A percentile compares a stretch with the other conserved stretches of the same genome.
Conservation (phyloP, 2,113 vertebrate species). For the Callipepla squamata region DNA sequence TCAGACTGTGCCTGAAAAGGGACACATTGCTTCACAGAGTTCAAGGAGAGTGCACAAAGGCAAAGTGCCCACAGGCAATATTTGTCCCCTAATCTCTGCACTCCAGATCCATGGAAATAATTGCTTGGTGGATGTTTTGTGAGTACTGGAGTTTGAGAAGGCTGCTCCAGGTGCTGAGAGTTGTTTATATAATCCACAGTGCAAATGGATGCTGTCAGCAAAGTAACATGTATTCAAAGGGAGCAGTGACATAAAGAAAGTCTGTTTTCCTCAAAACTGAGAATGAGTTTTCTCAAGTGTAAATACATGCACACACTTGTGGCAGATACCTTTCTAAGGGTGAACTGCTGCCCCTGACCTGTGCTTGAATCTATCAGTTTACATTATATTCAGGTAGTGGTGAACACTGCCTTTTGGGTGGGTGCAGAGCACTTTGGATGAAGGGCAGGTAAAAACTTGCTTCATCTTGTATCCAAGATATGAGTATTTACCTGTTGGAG, state of each 20-base stretch:
- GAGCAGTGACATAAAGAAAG: not conserved
- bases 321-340: conserved; percentile 20
- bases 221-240: not conserved
- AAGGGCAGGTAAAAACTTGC: conserved; percentile 74
- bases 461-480: conserved; percentile 42
- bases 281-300: not conserved
- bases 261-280: conserved; percentile 17
- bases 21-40: conserved; percentile 34
- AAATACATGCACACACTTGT: not conserved
- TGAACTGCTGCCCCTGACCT: not conserved
- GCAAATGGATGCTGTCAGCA: conserved; percentile 37
- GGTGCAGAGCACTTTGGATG: conserved; percentile 32
- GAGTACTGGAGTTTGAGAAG: not conserved
- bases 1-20: not conserved
- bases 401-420: conserved; percentile 33
- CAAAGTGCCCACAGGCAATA: not conserved
- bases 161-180: not conserved
- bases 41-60: conserved; percentile 17
- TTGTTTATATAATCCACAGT: not conserved
- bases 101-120: not conserved
- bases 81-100: not conserved
- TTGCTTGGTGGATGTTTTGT: not conserved
- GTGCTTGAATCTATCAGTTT: not conserved
- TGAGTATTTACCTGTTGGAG: conserved; percentile 73
- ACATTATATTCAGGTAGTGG: conserved; percentile 27